Evolutionary conservation across 2,888 invertebrate genomes (phyloP).

Genomic region (Troides helena): DNA sequence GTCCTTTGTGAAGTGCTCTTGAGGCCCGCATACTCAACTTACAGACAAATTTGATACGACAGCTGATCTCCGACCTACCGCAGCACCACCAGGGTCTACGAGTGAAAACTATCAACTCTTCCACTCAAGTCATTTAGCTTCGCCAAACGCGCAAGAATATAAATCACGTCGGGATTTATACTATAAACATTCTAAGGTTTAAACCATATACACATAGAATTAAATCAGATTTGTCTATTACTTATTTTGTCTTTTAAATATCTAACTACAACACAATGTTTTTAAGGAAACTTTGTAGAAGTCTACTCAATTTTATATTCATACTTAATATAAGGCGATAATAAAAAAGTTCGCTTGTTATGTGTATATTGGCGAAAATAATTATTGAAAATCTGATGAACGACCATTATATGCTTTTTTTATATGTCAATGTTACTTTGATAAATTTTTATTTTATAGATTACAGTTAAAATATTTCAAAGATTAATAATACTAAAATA

Average conservation of each 20-base stretch:
- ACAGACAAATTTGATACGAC: constrained; percentile 16
- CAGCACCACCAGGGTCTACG: constrained; percentile 9
- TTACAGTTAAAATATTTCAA: too few relatives aligned
- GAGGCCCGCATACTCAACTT: constrained; percentile 26
- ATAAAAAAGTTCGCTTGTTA: background rate
- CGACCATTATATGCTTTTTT: too few relatives aligned
- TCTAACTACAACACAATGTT: background rate
- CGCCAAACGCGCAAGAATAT: too few relatives aligned
- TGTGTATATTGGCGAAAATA: too few relatives aligned
- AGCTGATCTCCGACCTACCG: constrained; percentile 32
- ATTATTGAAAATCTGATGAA: too few relatives aligned
- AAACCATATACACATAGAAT: too few relatives aligned
- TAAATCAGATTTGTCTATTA: too few relatives aligned
- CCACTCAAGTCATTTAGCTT: background rate
- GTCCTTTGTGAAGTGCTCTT: constrained; percentile 10
- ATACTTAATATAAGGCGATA: background rate
- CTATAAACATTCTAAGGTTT: background rate
- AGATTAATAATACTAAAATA: too few relatives aligned
- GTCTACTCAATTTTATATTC: background rate
- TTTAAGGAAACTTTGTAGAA: background rate
- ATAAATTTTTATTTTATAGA: too few relatives aligned
- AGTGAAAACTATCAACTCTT: background rate
- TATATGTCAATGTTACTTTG: too few relatives aligned
- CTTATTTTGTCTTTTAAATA: background rate
- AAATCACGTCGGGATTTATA: background rate